Base-by-base conservation (phyloP, 2,797 vertebrate genomes). In the Gymnoscopelus microlampas region DNA sequence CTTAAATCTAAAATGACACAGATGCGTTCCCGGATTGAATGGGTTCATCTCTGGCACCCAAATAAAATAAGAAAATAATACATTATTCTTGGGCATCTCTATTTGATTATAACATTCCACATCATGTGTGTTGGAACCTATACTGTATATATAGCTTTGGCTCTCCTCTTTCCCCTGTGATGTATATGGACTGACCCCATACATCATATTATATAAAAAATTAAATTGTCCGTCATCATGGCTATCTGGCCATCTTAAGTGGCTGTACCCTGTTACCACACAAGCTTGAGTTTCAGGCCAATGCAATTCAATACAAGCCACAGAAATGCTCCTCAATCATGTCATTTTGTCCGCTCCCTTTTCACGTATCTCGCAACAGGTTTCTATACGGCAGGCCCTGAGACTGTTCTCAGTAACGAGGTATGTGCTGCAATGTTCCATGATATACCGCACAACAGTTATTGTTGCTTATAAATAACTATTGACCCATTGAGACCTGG, bases 171-270 rank as follows among this genome's bases (percentile, higher is more conserved):
- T 68, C 12, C 55, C 68, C 39, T 44, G 24, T 63, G 39, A 48
- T 57, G 50, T 74, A 56, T 66, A 56, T 66, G 54, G 73, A 80
- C 77, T 79, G 77, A 82, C 73, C 63, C 39, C 48, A 14, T 56
- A 81, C 79, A 87, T 90, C 80, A 91, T 90, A 91, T 92, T 87
- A 88, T 89, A 91, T 90, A 86, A 75, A 76, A 91, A 88, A 92
- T 92, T 81, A 48, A 93, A 90, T 78, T 76, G 85, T 89, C 91
- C 82, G 88, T 92, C 92, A 92, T 83, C 61, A 11, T 48, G 79
- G 85, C 86, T 93, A 94, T 94, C 93, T 87, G 63, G 76, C 87
- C 89, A 94, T 94, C 92, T 93, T 93, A 94, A 93, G 92, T 94
- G 93, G 92, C 92, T 91, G 88, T 91, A 92, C 92, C 88, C 85